Base-by-base conservation (phyloP, 2,797 vertebrate genomes). In the Eospalax fontanierii region DNA sequence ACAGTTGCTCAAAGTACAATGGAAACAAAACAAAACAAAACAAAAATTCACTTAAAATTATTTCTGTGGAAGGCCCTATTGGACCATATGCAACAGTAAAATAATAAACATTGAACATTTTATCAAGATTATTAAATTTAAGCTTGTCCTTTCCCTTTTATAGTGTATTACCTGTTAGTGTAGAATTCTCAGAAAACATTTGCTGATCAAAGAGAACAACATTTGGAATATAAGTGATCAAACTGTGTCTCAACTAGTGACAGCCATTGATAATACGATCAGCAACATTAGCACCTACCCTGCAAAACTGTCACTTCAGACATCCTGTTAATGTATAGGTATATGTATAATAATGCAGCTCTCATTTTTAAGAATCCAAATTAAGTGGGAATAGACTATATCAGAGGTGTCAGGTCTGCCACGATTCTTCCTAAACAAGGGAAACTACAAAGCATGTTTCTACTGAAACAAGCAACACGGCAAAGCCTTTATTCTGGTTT, bases 301-400 rank as follows among this genome's bases (percentile, higher is more conserved):
- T 1, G 9, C 59, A 92, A 28, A 35, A 61, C 50, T 33, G 75
- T 57, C 35, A 79, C 46, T 19, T 50, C 50, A 74, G n/a, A 73
- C 15, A 59, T 16, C n/a, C 15, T 43, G 18, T 16, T 21, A 33
- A 26, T 38, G 38, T 22, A 16, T 54, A 82, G 12, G 33, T 73
- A 0, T 57, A 46, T 33, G 15, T 74, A 61, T 81, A 71, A 63
- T 28, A 54, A n/a, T 33, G 82, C 8, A n/a, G 14, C 22, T 26
- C 43, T 40, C 33, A 71, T 43, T 61, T 87, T 87, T 73, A 91
- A 79, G 76, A 68, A n/a, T 89, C 40, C 59, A 88, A 9, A 84
- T 83, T 83, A 88, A 85, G 54, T 43, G 26, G 57, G 26, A 82
- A 59, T 57, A 35, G 38, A 59, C 3, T 24, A 65, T 21, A 43